Evolutionary conservation across 2,113 vertebrate species (phyloP).

Genomic region (Hassar affinis): DNA sequence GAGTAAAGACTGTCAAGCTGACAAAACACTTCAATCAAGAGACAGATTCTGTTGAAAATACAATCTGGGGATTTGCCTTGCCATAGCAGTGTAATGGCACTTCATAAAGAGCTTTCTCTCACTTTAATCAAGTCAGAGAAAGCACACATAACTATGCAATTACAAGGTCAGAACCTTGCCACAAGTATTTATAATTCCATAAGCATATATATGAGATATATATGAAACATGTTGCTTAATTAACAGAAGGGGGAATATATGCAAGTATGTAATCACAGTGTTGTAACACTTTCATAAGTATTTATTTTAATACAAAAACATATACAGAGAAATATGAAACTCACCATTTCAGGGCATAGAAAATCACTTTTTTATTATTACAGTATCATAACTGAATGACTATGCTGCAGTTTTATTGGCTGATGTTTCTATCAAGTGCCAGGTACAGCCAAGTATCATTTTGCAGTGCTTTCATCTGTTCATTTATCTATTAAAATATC

Average conservation of each 20-base stretch:
- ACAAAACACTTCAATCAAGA: slow-evolving; percentile 7
- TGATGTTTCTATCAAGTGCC: background rate
- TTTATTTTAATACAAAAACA: too few species aligned
- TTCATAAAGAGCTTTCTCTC: background rate
- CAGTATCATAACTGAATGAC: background rate
- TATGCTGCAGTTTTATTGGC: background rate
- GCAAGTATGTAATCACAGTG: too few species aligned
- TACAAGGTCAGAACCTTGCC: background rate
- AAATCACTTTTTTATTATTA: background rate
- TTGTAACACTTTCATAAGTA: background rate
- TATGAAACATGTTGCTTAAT: background rate
- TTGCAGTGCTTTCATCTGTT: background rate
- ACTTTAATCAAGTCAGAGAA: background rate
- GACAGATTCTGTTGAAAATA: slow-evolving; percentile 1
- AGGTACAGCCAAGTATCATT: background rate
- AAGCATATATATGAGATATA: background rate
- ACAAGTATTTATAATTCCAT: background rate
- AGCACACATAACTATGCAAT: background rate
- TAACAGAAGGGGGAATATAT: background rate
- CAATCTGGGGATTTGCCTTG: background rate
- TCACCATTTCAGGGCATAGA: background rate
- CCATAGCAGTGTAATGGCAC: background rate
- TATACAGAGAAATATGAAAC: background rate
- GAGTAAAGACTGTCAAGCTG: slow-evolving; percentile 6
- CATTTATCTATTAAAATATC: background rate